Base-by-base conservation (phyloP, 1,140 invertebrate genomes). In the Papilio dardanus region DNA sequence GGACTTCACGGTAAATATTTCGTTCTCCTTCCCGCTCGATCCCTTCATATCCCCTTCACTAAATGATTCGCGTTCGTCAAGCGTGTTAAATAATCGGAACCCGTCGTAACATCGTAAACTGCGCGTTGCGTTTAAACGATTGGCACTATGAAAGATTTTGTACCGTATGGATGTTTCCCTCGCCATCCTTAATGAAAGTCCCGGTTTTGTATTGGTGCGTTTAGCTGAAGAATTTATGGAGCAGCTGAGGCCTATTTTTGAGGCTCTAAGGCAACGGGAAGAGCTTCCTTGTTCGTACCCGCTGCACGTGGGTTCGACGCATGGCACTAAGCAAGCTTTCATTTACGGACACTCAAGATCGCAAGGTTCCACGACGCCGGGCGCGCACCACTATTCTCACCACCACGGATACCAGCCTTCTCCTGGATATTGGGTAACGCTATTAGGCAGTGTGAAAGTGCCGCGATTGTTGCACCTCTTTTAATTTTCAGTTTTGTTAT, bases 201-300 rank as follows among this genome's bases (percentile, higher is more conserved):
- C 86, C 87, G 89, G 82, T 91, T 92, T 92, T 92, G 83, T 86
- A 92, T 93, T 92, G 85, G 82, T 93, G 92, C 93, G 87, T 93
- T 86, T 96, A 98, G 97, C 97, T 94, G 97, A 98, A 95, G 97
- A 97, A 95, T 97, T 98, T 95, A 96, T 98, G 96, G 97, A 95
- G 94, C 96, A 98, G 94, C 95, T 98, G 95, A 97, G 97, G 96
- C 97, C 97, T 88, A 98, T 98, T 94, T 98, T 98, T 96, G 97
- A 98, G 94, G 96, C 96, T 94, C 96, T 98, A 90, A 95, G 97
- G 88, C 96, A 97, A 92, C 96, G 96, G 91, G 96, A 97, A 94
- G 96, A 97, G 90, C 95, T 97, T 85, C 97, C 97, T 91, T 97
- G 96, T 94, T 97, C 96, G 88, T 97, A 97, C 94, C 97, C 97